Conservation (phyloP, 2,113 vertebrate genomes). For the Microcebus ravelobensis region DNA sequence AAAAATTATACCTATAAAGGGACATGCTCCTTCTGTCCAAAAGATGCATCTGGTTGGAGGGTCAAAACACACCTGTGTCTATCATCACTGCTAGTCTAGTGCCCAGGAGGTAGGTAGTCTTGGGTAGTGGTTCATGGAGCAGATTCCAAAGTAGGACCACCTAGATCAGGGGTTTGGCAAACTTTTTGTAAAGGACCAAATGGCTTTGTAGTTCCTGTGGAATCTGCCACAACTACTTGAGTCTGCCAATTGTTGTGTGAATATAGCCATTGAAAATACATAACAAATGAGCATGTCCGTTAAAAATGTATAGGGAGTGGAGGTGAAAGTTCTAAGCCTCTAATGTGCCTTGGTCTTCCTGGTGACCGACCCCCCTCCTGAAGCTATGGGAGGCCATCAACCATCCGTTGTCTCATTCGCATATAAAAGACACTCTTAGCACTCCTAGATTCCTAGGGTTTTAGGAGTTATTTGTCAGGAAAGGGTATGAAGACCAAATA, state of each 20-base stretch:
- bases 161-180: background rate
- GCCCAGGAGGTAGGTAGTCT: too few species aligned
- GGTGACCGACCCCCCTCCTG: background rate
- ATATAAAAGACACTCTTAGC: background rate
- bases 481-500: background rate
- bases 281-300: background rate
- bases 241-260: too few species aligned
- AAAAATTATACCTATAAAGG: background rate
- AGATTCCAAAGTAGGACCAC: background rate
- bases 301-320: background rate
- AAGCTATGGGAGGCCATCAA: background rate
- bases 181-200: background rate
- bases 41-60: background rate
- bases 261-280: background rate
- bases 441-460: background rate
- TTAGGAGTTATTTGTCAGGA: background rate
- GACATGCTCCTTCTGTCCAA: background rate
- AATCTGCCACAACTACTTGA: background rate
- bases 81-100: background rate
- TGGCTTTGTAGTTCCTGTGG: background rate
- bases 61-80: background rate
- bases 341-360: background rate
- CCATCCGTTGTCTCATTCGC: background rate
- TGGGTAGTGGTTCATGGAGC: background rate
- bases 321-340: background rate